Evolutionary conservation across 2,113 vertebrate species (phyloP), one percentile per base, ranked within the genome.

Genomic region (Corvus hawaiiensis): DNA sequence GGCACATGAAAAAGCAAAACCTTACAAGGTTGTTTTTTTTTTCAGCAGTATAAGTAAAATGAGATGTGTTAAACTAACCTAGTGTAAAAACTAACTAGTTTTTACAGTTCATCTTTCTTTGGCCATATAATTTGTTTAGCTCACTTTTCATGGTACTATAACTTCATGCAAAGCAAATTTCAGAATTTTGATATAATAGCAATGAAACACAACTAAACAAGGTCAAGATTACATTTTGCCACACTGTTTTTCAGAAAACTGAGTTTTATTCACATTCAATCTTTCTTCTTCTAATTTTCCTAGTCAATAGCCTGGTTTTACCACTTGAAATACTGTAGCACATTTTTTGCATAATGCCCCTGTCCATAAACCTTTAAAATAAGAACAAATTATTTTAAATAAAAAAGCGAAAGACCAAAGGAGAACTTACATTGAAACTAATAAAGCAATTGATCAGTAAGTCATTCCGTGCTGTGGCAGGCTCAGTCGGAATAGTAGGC

Each of bases 381-480:
- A 75, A 72, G 13, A 72, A 16, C 21, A n/a, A 66, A 17, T 44
- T 33, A 21, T 27, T 80, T 80, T 12, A 59, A 83, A 24, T 2
- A 76, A 71, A 15, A 2, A 82, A 39, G 10, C 30, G 49, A 77
- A 77, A 43, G 6, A 55, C 68, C 3, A 67, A 44, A 30, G 8
- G 8, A 89, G 59, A 66, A n/a, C 5, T 16, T 64, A 16, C 6
- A 55, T 15, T 23, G 1, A 2, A 16, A 44, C 8, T 35, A 68
- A 52, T 51, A 14, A 80, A 64, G 7, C 7, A 58, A 79, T 16
- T 48, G 33, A 80, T n/a, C 16, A 48, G 15, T 51, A 72, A 48
- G 28, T 33, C 17, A 39, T 2, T 8, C 4, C 0, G 0, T 67
- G 32, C 19, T 22, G 14, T 49, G 37, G 32, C 28, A 10, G 27